These are phyloP conservation scores for Brachypalpus laphriformis DNA, from an alignment of 2,888 invertebrate genomes.

Conservation along the genomic window DNA sequence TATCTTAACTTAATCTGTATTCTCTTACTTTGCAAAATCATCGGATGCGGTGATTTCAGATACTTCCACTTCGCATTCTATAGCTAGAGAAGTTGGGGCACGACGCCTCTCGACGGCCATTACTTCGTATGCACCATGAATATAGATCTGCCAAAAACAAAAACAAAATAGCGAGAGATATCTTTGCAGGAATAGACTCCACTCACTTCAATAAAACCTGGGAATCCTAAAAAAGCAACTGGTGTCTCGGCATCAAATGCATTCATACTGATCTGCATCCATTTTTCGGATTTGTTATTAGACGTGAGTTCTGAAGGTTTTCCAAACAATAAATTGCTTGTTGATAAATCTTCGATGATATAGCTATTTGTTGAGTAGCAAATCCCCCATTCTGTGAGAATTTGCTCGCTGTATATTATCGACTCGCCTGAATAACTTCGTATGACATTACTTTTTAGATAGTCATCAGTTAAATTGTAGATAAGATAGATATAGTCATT, in stretches of 20 bases:
- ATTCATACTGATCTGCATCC: conserved; percentile 49
- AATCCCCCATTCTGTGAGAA: conserved; percentile 81
- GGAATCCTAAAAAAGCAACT: conserved; percentile 79
- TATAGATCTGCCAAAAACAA: conserved; percentile 75
- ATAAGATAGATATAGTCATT: conserved; percentile 81
- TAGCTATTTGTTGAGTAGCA: conserved; percentile 80
- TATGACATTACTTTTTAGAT: no score
- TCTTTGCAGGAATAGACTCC: not conserved
- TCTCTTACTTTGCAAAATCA: conserved; percentile 77
- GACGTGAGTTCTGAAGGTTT: conserved; percentile 73
- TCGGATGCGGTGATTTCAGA: conserved; percentile 79
- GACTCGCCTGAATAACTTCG: no score
- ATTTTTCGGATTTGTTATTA: no score
- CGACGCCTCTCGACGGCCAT: conserved; percentile 79
- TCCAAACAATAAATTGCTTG: conserved; percentile 78
- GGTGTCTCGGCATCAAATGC: conserved; percentile 78
- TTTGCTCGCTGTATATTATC: conserved; percentile 76
- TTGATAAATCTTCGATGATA: conserved; percentile 77
- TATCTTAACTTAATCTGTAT: not conserved
- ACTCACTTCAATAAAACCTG: conserved; percentile 77
- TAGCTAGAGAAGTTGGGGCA: conserved; percentile 76
- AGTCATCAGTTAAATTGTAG: conserved; percentile 79
- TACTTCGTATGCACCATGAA: conserved; percentile 80
- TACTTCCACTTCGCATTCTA: conserved; percentile 76
- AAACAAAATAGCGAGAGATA: not conserved